These are phyloP conservation scores for Lithophane leautieri DNA, from an alignment of 2,888 invertebrate species.

Conservation along the genomic window DNA sequence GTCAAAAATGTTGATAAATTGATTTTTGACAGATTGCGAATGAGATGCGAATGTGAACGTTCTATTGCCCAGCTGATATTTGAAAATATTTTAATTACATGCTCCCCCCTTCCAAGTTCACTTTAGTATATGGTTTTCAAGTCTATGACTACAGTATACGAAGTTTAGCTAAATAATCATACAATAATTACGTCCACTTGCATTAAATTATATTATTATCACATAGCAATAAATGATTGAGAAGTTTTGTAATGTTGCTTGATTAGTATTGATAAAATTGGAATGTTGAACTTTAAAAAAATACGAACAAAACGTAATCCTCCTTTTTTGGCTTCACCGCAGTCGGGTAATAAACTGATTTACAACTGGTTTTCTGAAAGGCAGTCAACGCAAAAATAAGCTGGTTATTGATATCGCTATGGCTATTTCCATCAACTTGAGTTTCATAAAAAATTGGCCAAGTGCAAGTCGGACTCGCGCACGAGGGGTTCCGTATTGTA, in stretches of 20 bases:
- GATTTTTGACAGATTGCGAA: no score
- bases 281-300: slow-evolving; percentile 2
- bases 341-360: not conserved
- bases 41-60: no score
- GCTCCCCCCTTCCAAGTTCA: not conserved
- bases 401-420: not conserved
- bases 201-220: slow-evolving; percentile 55
- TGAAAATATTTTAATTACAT: not conserved
- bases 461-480: no score
- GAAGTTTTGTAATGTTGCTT: slow-evolving; percentile 60
- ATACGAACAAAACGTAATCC: not conserved
- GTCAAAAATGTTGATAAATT: no score
- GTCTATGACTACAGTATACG: slow-evolving; percentile 1
- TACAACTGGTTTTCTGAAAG: not conserved
- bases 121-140: slow-evolving; percentile 4
- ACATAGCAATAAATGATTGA: slow-evolving; percentile 68
- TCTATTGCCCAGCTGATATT: not conserved
- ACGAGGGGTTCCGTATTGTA: no score
- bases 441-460: not conserved
- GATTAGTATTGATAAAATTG: slow-evolving; percentile 19
- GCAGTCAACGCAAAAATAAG: not conserved
- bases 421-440: not conserved
- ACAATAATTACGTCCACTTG: slow-evolving; percentile 43
- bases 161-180: not conserved
- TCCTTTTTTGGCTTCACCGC: no score